Evolutionary conservation across 2,113 vertebrate species (phyloP).

Genomic region (Oryzias woworae): DNA sequence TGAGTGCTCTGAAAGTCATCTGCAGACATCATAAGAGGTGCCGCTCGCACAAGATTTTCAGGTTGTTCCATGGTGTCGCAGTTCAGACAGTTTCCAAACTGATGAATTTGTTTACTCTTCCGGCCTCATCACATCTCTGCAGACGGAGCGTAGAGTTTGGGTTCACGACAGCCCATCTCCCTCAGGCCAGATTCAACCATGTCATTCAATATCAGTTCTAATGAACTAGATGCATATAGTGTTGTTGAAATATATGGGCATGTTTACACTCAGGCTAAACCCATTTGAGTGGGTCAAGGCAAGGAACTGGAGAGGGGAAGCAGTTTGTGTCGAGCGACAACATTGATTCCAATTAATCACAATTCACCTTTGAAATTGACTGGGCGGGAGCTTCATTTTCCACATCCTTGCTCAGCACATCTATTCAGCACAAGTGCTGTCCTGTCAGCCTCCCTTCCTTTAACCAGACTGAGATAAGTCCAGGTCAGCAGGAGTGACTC

Average conservation of each 20-base stretch:
- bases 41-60: too few species aligned
- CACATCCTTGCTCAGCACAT: conserved; percentile 51
- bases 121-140: conserved; percentile 37
- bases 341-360: conserved; percentile 73
- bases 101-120: conserved; percentile 20
- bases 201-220: conserved; percentile 11
- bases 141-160: conserved; percentile 30
- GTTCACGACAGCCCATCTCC: not conserved
- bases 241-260: not conserved
- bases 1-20: conserved; percentile 10
- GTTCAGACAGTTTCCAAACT: too few species aligned
- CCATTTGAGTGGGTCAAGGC: conserved; percentile 15
- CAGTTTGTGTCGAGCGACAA: conserved; percentile 21
- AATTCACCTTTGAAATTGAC: conserved; percentile 57
- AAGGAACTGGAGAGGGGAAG: conserved; percentile 35
- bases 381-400: conserved; percentile 57
- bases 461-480: conserved; percentile 39
- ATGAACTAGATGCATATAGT: conserved; percentile 16
- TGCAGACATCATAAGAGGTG: conserved; percentile 6
- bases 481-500: conserved; percentile 13
- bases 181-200: not conserved
- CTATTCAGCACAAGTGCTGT: conserved; percentile 33
- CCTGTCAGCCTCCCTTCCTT: conserved; percentile 37
- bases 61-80: too few species aligned
- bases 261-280: not conserved